Base-by-base conservation (phyloP, 1,140 invertebrate genomes). In the Coptotermes formosanus region DNA sequence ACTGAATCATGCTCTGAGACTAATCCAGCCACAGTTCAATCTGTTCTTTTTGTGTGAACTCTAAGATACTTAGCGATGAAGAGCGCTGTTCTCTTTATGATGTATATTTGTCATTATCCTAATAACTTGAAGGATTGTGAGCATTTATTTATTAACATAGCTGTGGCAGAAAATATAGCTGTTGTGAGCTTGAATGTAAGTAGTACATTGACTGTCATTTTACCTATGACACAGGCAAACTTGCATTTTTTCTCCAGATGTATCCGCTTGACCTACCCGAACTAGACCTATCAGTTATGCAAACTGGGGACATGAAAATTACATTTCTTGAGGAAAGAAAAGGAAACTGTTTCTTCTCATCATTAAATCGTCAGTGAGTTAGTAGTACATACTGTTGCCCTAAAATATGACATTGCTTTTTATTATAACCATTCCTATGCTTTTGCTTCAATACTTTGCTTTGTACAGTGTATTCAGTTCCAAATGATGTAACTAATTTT, bases 81-180 rank as follows among this genome's bases (percentile, higher is more conserved):
- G 64, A n/a, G 25, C 30, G n/a, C 64, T 75, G 0, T 14, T 75
- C 25, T n/a, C 25, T 75, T 75, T 30, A 64, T 59, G 14, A 75
- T 75, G n/a, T 30, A 30, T 75, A 75, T 25, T 75, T 75, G 25
- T 75, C 64, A 75, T 75, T 75, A 16, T 75, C 30, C 64, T 30
- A n/a, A 30, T 75, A 75, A 75, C 25, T 30, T n/a, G 64, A 30
- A 75, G 9, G 9, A 55, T 55, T 55, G 16, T 75, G 25, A 75
- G 64, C 64, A 75, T 75, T n/a, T 14, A n/a, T 75, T 75, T 75
- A 75, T 75, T 75, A 75, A 75, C n/a, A 75, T 75, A 75, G 64
- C n/a, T 75, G n/a, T 75, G n/a, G n/a, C 14, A 30, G 9, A 30
- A 75, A n/a, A 75, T 30, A 75, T 7, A 11, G 9, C 14, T 75